Percentiles rank a stretch among this genome's conserved stretches.
Conservation (phyloP, 2,113 vertebrate species). For the Phocoena phocoena region DNA sequence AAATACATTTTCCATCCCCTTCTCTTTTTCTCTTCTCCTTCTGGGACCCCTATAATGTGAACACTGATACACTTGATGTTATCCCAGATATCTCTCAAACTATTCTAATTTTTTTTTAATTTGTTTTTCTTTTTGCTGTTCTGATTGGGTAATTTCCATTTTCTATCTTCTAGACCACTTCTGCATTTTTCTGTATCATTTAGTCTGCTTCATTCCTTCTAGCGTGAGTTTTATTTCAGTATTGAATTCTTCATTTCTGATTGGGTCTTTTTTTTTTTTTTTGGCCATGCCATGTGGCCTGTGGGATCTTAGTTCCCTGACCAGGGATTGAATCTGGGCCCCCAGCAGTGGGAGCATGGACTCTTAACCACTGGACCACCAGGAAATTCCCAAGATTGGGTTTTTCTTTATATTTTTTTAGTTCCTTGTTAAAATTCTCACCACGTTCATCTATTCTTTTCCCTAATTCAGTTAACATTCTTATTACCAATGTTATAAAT, state of each 20-base stretch:
- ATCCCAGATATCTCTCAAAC: background rate
- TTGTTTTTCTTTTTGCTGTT: background rate
- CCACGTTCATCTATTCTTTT: background rate
- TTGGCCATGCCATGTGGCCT: background rate
- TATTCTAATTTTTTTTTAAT: background rate
- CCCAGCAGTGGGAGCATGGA: background rate
- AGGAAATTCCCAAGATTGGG: background rate
- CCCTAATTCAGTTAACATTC: background rate
- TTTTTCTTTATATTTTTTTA: background rate
- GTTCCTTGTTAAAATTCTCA: background rate
- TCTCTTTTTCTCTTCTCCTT: background rate
- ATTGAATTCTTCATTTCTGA: background rate
- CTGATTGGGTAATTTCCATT: background rate
- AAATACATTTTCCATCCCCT: background rate
- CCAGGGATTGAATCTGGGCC: background rate
- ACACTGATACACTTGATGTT: background rate
- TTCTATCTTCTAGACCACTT: background rate
- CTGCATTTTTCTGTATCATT: background rate
- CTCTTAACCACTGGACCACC: background rate
- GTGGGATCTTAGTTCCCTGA: background rate
- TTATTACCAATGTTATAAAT: background rate
- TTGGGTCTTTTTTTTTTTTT: background rate
- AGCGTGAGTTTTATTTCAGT: background rate
- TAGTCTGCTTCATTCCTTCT: background rate
- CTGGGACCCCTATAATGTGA: background rate